These are phyloP conservation scores for Dicaeum eximium DNA, from an alignment of 2,113 vertebrate species.

Conservation along the genomic window DNA sequence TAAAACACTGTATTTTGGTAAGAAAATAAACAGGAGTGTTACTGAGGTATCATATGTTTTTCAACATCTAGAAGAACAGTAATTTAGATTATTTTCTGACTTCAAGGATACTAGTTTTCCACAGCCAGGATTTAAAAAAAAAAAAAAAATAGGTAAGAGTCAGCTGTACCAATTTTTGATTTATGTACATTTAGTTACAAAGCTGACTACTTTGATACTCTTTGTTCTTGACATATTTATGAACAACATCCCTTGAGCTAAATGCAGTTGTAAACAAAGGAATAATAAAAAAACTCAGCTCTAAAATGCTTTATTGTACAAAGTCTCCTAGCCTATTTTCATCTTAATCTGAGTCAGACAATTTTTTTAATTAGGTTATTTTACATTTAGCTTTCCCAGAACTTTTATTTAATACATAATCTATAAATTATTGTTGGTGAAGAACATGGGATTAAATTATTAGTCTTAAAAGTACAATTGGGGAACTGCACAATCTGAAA, in stretches of 20 bases:
- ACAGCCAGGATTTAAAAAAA: not conserved
- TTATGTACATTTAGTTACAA: not conserved
- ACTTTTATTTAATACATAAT: not conserved
- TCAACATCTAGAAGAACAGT: not conserved
- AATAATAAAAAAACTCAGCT: not conserved
- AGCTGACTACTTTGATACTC: not conserved
- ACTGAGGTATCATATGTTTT: not conserved
- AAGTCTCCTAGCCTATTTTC: not conserved
- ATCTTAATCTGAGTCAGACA: not conserved
- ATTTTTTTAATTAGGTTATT: not conserved
- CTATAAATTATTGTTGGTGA: not conserved
- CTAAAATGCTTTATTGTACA: not conserved
- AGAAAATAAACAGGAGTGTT: not conserved
- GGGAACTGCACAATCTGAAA: not conserved
- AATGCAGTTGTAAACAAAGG: not conserved
- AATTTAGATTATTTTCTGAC: not conserved
- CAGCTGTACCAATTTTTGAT: not conserved
- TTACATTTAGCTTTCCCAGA: not conserved
- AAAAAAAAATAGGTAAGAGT: not conserved
- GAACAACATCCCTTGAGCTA: not conserved
- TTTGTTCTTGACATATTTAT: not conserved
- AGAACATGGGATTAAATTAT: not conserved
- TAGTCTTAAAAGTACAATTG: not conserved
- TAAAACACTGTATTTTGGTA: not conserved
- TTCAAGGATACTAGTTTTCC: not conserved